Evolutionary conservation across 2,888 invertebrate genomes (phyloP).

Genomic region (Athalia circularis): DNA sequence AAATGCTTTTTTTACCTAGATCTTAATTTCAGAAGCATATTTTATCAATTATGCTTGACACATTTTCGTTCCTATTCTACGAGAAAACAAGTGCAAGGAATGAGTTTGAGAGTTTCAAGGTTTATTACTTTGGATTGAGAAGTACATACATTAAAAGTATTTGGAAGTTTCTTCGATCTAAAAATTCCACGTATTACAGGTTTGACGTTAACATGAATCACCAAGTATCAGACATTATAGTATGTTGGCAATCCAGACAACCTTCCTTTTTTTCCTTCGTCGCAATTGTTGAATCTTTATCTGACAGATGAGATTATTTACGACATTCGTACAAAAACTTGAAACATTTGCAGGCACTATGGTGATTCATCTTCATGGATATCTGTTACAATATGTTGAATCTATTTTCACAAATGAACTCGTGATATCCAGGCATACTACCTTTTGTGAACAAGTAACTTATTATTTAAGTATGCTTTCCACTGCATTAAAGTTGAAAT

Average conservation of each 20-base stretch:
- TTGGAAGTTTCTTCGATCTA: not conserved
- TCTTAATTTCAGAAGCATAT: not conserved
- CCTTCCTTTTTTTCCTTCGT: not conserved
- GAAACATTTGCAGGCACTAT: constrained; percentile 42
- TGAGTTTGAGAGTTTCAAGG: not conserved
- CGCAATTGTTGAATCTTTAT: not conserved
- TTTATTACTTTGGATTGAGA: constrained; percentile 15
- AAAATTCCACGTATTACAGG: not conserved
- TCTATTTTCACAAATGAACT: not conserved
- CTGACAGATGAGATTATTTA: constrained; percentile 10
- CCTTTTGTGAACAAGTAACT: not conserved
- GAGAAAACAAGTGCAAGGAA: too few relatives aligned
- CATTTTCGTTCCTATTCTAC: too few relatives aligned
- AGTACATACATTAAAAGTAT: not conserved
- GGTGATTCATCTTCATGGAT: constrained; percentile 33
- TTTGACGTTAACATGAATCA: not conserved
- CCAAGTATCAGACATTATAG: not conserved
- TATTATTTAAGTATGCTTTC: not conserved
- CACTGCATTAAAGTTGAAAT: not conserved
- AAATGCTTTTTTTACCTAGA: constrained; percentile 34
- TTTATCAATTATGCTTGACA: too few relatives aligned
- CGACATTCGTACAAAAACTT: constrained; percentile 7
- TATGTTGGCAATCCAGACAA: not conserved
- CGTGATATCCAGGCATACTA: not conserved
- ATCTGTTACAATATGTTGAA: constrained; percentile 26